phyloP scores from a whole-genome alignment of 2,113 vertebrate genomes.

The Eretmochelys imbricata region DNA sequence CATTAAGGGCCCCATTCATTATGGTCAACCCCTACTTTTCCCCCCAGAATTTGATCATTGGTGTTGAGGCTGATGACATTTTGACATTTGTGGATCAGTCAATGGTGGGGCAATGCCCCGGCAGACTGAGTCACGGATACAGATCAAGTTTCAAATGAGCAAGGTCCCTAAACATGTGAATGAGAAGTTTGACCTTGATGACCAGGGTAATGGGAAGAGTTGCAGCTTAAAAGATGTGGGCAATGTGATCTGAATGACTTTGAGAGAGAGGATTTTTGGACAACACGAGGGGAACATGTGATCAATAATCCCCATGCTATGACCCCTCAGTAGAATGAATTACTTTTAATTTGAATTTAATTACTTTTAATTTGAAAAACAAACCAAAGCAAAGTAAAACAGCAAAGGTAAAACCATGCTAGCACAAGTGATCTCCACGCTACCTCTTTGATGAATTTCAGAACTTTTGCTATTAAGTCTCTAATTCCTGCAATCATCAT shows the following conservation, averaged over 20 bases:
- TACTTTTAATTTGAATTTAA: constrained; percentile 62
- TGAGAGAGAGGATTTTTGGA: background rate
- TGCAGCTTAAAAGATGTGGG: background rate
- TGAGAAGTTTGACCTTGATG: background rate
- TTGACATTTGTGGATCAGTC: background rate
- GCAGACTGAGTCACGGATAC: background rate
- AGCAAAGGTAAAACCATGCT: constrained; percentile 63
- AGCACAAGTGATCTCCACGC: constrained; percentile 42
- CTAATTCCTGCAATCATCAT: background rate
- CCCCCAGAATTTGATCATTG: too few relatives aligned
- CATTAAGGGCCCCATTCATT: too few relatives aligned
- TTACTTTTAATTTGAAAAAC: constrained; percentile 64
- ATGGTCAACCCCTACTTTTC: too few relatives aligned
- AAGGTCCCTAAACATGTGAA: background rate
- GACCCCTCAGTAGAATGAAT: background rate
- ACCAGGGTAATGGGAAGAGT: background rate
- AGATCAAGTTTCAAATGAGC: background rate
- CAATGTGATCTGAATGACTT: background rate
- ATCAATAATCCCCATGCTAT: background rate
- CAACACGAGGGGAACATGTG: background rate
- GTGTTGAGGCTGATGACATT: background rate
- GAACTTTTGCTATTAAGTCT: constrained; percentile 10
- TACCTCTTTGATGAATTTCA: constrained; percentile 17
- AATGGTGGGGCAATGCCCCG: background rate
- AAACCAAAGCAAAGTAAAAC: constrained; percentile 61